Evolutionary conservation across 2,113 vertebrate species (phyloP).

Genomic region (Myanophis thanlyinensis): DNA sequence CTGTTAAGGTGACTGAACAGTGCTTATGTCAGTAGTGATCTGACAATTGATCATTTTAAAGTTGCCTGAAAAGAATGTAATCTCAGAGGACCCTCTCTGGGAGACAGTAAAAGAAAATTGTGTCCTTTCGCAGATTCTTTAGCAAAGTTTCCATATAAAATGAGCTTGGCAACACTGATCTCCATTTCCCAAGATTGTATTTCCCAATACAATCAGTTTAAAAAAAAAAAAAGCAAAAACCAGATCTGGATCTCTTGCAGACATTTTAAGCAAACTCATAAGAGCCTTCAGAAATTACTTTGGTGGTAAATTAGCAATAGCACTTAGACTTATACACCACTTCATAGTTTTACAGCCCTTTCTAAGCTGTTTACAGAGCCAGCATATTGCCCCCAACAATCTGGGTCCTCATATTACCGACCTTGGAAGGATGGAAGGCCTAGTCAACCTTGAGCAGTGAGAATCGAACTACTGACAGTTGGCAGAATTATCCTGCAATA

Average conservation of each 20-base stretch:
- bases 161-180: not conserved
- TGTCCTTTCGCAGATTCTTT: not conserved
- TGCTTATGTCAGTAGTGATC: conserved; percentile 2
- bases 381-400: not conserved
- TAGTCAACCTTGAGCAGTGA: not conserved
- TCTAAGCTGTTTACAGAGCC: not conserved
- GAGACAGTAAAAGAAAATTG: not conserved
- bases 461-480: not conserved
- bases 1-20: conserved; percentile 9
- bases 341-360: not conserved
- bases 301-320: not conserved
- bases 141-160: not conserved
- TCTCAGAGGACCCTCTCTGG: not conserved
- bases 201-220: not conserved
- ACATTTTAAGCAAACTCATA: not conserved
- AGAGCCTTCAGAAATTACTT: not conserved
- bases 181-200: not conserved
- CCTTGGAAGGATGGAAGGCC: not conserved
- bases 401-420: not conserved
- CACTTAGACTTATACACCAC: not conserved
- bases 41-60: not conserved
- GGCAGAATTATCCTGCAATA: not conserved
- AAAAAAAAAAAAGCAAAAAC: not conserved
- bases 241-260: not conserved
- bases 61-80: not conserved